Base-by-base conservation (phyloP, 1,140 invertebrate species). In the Drosophila parvula region DNA sequence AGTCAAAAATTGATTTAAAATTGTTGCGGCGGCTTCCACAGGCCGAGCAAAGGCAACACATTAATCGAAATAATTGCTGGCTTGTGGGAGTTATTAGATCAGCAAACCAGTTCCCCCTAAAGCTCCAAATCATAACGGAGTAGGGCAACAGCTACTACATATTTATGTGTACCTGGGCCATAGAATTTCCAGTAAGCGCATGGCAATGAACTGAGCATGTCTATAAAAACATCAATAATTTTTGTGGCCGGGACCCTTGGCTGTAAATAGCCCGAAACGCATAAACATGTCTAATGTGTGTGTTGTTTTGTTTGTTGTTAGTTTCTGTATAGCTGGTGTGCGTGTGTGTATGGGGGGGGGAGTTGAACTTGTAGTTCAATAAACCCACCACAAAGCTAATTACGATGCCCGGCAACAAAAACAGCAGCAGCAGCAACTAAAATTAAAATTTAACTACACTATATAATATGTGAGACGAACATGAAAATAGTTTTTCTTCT, bases 231-330 rank as follows among this genome's bases (percentile, higher is more conserved):
- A 71, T 71, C 69, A 71, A 71, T 71, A 71, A 36, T 47, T 70
- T 44, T 70, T 70, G 65, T 34, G 68, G 41, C 51, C 44, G 64
- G 63, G 44, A 62, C 73, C 60, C 51, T 74, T 78, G 68, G 62
- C 78, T 75, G 74, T 86, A 86, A 85, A 84, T 85, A 86, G 74
- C 61, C 56, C 40, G 14, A 56, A 78, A 65, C 68, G 60, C 78
- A 71, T 73, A 65, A 79, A 79, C 78, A 79, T 79, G 36, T 57
- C 51, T 55, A 43, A 69, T 60, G 55, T 60, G 56, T 65, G 16
- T 36, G 45, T 16, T 18, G 3, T 11, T 45, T 50, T 36, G 30
- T 55, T 67, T 22, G 47, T 67, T 34, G 38, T 44, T 45, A 38
- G 51, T 38, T 38, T 38, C 34, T 38, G 50, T 7, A 7, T 4